Conservation (phyloP, 2,113 vertebrate genomes). For the Gymnobelideus leadbeateri region DNA sequence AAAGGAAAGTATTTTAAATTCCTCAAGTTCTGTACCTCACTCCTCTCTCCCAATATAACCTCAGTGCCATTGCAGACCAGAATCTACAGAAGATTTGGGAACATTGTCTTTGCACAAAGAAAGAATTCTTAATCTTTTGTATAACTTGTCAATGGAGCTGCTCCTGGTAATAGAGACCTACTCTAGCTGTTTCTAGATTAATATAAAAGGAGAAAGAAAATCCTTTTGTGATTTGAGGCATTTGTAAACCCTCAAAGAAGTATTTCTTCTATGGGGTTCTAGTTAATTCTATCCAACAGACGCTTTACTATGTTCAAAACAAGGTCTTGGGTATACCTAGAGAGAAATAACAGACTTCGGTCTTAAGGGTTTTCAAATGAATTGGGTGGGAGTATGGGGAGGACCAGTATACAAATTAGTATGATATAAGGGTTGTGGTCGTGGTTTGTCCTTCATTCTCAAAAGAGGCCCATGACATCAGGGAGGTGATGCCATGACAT, state of each 20-base stretch:
- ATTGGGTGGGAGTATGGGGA: background rate
- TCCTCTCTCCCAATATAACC: background rate
- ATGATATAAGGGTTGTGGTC: background rate
- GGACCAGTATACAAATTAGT: background rate
- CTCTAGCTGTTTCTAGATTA: conserved; percentile 2
- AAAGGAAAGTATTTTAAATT: background rate
- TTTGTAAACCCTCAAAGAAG: background rate
- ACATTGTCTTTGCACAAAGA: background rate
- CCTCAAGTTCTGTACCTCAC: background rate
- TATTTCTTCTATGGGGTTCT: background rate
- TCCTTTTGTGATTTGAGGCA: background rate
- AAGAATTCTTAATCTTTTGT: background rate
- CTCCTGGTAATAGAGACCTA: background rate
- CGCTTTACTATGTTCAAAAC: background rate
- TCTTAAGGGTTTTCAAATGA: background rate
- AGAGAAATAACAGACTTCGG: background rate
- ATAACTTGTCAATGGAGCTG: background rate
- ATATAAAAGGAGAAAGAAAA: conserved; percentile 17
- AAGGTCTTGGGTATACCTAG: background rate
- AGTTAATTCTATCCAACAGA: background rate
- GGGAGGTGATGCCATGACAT: no score
- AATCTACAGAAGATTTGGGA: background rate
- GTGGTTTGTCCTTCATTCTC: no score
- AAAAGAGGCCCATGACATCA: no score
- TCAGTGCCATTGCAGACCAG: background rate